Conservation (phyloP, 2,797 vertebrate species). For the Pangasius djambal region DNA sequence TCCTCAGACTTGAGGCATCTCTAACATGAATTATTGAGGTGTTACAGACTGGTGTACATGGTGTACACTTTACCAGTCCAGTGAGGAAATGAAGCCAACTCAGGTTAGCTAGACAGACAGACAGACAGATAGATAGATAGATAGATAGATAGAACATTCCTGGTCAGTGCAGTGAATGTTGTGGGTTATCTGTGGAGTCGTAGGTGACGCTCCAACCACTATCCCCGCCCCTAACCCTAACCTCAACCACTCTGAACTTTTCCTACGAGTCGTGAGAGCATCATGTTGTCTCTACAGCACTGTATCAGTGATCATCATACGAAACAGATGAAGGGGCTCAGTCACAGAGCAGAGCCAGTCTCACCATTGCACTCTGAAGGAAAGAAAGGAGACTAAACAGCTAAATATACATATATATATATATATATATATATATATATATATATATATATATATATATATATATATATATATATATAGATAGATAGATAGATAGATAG, state of each 20-base stretch:
- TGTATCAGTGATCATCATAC: neutral
- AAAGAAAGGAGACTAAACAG: neutral
- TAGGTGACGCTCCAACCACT: neutral
- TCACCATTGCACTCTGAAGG: neutral
- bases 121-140: neutral
- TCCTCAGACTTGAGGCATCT: conserved; percentile 36
- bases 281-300: neutral
- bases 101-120: neutral
- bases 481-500: no score
- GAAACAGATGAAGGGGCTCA: neutral
- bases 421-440: no score
- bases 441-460: no score
- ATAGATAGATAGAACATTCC: neutral
- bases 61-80: conserved; percentile 24
- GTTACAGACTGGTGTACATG: conserved; percentile 25
- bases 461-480: no score
- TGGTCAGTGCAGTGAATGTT: neutral
- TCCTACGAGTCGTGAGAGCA: neutral
- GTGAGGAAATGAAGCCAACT: neutral
- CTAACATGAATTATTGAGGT: conserved; percentile 56
- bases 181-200: neutral
- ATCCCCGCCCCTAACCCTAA: conserved; percentile 16
- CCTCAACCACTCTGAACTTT: conserved; percentile 19
- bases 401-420: no score
- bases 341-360: neutral